A percentile compares a stretch with the other conserved stretches of the same genome.
Evolutionary conservation across 1,140 invertebrate genomes (phyloP).

Genomic region (Acromyrmex echinatior): DNA sequence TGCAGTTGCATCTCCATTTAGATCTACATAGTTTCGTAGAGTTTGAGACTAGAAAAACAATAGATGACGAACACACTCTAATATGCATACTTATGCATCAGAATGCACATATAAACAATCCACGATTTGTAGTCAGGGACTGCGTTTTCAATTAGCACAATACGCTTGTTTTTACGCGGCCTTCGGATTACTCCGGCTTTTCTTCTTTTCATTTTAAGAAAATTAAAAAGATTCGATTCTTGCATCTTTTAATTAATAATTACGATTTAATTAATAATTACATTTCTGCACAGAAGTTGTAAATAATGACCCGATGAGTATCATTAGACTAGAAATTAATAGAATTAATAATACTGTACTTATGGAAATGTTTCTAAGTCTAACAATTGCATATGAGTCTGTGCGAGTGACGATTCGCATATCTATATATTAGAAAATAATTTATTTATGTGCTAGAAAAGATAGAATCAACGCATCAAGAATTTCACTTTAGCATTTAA

Average conservation of each 20-base stretch:
- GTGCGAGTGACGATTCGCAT: neutral
- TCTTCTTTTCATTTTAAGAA: slow-evolving; percentile 38
- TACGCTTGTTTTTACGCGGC: slow-evolving; percentile 32
- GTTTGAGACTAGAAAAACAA: slow-evolving; percentile 56
- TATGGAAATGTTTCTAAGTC: neutral
- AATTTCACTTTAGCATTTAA: neutral
- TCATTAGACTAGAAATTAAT: neutral
- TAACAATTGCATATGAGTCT: neutral
- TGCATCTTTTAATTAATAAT: neutral
- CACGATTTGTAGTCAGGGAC: slow-evolving; percentile 37
- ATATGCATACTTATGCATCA: slow-evolving; percentile 63
- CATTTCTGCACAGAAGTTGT: neutral
- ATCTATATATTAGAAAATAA: neutral
- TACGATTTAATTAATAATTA: no score
- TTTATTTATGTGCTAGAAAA: slow-evolving; percentile 1
- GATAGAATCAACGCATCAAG: neutral
- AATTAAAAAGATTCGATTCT: neutral
- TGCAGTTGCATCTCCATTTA: neutral
- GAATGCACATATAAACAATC: slow-evolving; percentile 61
- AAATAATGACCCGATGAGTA: neutral
- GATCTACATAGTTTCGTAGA: slow-evolving; percentile 2
- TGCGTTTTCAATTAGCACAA: slow-evolving; percentile 60
- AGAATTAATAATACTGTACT: neutral
- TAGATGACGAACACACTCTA: slow-evolving; percentile 30
- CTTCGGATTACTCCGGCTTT: slow-evolving; percentile 25